Percentiles rank a stretch among this genome's conserved stretches.
Conservation (phyloP, 30 jellyfish, hydroid and myxozoan species). For the Hydractinia symbiolongicarpus region DNA sequence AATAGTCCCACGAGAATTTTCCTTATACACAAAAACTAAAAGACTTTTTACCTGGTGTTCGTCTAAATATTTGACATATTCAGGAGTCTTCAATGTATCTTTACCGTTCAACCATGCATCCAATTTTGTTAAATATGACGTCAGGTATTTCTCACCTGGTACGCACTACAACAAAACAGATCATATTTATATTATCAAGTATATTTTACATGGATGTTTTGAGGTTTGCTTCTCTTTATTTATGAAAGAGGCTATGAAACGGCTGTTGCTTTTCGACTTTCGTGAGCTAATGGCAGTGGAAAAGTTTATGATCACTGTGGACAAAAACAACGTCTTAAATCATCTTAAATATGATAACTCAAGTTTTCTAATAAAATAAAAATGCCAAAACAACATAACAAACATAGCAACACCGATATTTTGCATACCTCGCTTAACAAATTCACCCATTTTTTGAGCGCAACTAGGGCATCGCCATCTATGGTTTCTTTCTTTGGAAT, state of each 20-base stretch:
- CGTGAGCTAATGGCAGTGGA: too few relatives aligned
- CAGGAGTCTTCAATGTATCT: slow-evolving; percentile 40
- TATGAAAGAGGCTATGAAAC: too few relatives aligned
- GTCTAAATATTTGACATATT: slow-evolving; percentile 60
- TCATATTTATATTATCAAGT: not conserved
- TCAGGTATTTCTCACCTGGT: slow-evolving; percentile 57
- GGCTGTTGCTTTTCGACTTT: too few relatives aligned
- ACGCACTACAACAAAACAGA: slow-evolving; percentile 49
- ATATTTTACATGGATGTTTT: too few relatives aligned
- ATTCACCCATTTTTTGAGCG: slow-evolving; percentile 78
- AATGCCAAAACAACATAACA: too few relatives aligned
- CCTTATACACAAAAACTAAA: not conserved
- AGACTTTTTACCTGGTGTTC: slow-evolving; percentile 47
- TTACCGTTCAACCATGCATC: slow-evolving; percentile 52
- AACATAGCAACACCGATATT: not conserved
- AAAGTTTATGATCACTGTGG: too few relatives aligned
- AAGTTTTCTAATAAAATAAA: too few relatives aligned
- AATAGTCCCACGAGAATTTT: not conserved
- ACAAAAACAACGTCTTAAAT: too few relatives aligned
- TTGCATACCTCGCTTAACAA: slow-evolving; percentile 55
- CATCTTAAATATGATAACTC: too few relatives aligned
- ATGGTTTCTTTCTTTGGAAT: slow-evolving; percentile 61
- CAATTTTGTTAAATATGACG: slow-evolving; percentile 46
- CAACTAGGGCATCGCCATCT: slow-evolving; percentile 63
- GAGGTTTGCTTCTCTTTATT: too few relatives aligned